Evolutionary conservation across 2,113 vertebrate species (phyloP).

Genomic region (Zosterops lateralis): DNA sequence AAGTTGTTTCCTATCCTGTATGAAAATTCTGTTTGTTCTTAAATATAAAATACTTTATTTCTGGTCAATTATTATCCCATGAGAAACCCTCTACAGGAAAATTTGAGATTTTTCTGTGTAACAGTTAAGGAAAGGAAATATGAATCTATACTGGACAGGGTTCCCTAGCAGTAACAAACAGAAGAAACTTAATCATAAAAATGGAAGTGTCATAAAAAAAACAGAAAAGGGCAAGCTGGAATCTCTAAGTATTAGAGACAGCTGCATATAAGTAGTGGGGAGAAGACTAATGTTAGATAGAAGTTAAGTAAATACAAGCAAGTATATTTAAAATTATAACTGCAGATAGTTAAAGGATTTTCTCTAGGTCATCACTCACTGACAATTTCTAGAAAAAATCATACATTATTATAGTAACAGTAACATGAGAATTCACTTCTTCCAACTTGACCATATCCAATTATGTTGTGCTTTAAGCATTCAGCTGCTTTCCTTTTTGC

Average conservation of each 20-base stretch:
- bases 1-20: not conserved
- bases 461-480: not conserved
- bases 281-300: not conserved
- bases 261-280: not conserved
- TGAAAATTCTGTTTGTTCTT: not conserved
- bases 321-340: not conserved
- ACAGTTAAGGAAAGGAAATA: not conserved
- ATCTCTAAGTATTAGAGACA: not conserved
- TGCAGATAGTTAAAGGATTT: not conserved
- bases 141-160: not conserved
- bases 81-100: not conserved
- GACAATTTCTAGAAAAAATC: not conserved
- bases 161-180: not conserved
- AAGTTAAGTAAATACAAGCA: not conserved
- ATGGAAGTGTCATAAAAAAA: not conserved
- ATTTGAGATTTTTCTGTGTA: not conserved
- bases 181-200: not conserved
- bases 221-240: not conserved
- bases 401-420: not conserved
- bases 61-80: not conserved
- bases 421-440: slow-evolving; percentile 6
- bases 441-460: slow-evolving; percentile 17
- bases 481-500: slow-evolving; percentile 49
- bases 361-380: slow-evolving; percentile 2
- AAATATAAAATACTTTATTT: not conserved